Evolutionary conservation across 2,888 invertebrate species (phyloP), one percentile per base, ranked within the genome.

Genomic region (Watsonalla cultraria): DNA sequence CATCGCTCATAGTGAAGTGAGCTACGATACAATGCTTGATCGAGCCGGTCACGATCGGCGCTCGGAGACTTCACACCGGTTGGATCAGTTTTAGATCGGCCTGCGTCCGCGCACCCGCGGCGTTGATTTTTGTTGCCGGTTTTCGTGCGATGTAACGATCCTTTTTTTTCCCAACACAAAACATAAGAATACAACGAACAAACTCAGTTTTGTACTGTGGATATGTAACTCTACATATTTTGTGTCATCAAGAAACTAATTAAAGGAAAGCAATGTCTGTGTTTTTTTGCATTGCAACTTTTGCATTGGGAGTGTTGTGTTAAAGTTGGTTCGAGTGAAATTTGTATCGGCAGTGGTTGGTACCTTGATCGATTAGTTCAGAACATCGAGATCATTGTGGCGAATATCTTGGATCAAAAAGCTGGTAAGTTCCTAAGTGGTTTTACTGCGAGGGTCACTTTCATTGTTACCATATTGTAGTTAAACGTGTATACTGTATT

Each of bases 1-100:
- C 49, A 49, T 61, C 64, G 58, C 59, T 66, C 59, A 62, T 57
- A 57, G 55, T 53, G 55, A 57, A 67, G 52, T 70, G 68, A 68
- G 66, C 66, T 63, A 60, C 63, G 66, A 68, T 62, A 64, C 61
- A 60, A 61, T 64, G 71, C 62, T 64, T 64, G 70, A 75, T 72
- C 68, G 66, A 64, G 64, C 64, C 73, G 80, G 81, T 76, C 77
- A 76, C 76, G 81, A 74, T 65, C 73, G 70, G 68, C 70, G 63
- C 65, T 66, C 65, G 60, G 64, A 65, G 65, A 77, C 86, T 87
- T 86, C 86, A 82, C 65, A 86, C 88, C 81, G 81, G 90, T 90
- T 82, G 72, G 90, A 73, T 86, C 86, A 89, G 89, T 90, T 87
- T 84, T 80, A 82, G 80, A 76, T 74, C 73, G 76, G 72, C 70